These are phyloP conservation scores for Pionites leucogaster DNA, from an alignment of 2,113 vertebrate genomes.

Conservation along the genomic window DNA sequence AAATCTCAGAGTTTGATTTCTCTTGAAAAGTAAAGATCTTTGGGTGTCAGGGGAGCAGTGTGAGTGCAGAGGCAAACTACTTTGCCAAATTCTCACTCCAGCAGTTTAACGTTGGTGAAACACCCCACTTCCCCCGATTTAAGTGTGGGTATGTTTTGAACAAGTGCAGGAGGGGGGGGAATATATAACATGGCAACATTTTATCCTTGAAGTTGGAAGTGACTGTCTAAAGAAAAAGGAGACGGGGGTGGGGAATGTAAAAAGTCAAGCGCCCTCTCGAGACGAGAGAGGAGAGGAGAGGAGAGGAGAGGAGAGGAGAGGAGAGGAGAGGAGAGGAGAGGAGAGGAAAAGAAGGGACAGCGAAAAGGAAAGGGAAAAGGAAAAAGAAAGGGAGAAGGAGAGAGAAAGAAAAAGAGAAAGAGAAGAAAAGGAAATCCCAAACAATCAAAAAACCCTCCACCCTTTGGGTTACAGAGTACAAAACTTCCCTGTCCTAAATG, in stretches of 20 bases:
- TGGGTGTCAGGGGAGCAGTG: fast-evolving
- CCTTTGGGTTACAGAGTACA: not conserved
- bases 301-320: too few relatives aligned
- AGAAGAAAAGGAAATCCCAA: not conserved
- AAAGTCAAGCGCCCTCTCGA: not conserved
- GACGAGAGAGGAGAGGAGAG: too few relatives aligned
- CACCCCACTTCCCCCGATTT: not conserved
- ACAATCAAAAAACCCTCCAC: not conserved
- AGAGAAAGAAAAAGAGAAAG: not conserved
- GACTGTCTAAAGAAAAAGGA: not conserved
- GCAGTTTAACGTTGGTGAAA: not conserved
- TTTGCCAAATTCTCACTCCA: not conserved
- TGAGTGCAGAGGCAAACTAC: not conserved
- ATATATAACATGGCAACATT: not conserved
- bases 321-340: too few relatives aligned
- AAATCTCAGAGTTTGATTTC: not conserved
- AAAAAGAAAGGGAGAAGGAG: not conserved
- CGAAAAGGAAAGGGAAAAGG: too few relatives aligned
- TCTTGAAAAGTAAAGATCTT: not conserved
- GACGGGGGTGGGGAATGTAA: fast-evolving
- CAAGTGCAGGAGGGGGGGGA: not conserved
- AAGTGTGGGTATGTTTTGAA: not conserved
- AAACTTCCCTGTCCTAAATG: not conserved
- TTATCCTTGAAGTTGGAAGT: not conserved
- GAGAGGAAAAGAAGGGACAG: too few relatives aligned